Evolutionary conservation across 1,140 invertebrate species (phyloP).

Genomic region (Dufourea novaeangliae): DNA sequence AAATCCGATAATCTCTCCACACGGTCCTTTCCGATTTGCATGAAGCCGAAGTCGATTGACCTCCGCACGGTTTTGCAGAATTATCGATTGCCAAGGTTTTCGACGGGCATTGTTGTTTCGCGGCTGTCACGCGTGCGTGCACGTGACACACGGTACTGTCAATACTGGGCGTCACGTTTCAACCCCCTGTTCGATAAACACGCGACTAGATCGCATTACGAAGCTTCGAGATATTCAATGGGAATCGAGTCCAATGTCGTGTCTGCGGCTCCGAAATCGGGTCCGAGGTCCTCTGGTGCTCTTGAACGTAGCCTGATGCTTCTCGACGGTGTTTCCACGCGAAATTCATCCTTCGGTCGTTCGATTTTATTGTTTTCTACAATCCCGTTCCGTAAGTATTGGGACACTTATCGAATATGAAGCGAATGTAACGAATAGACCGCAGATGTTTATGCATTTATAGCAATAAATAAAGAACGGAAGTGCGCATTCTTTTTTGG

Average conservation of each 20-base stretch:
- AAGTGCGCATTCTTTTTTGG: too few species aligned
- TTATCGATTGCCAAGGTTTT: constrained; percentile 53
- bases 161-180: constrained; percentile 57
- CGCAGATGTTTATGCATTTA: too few species aligned
- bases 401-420: too few species aligned
- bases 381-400: too few species aligned
- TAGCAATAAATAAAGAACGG: too few species aligned
- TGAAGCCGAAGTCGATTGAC: constrained; percentile 26
- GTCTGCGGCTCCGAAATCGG: neutral
- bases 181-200: constrained; percentile 41
- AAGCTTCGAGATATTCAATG: neutral
- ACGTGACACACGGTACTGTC: constrained; percentile 59
- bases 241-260: constrained; percentile 5
- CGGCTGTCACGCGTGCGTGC: constrained; percentile 57
- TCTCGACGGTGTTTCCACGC: neutral
- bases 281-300: too few species aligned
- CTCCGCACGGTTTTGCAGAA: constrained; percentile 9
- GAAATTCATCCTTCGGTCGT: neutral
- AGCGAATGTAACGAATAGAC: too few species aligned
- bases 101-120: constrained; percentile 38
- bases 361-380: neutral
- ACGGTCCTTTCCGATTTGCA: too few species aligned
- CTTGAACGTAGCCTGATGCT: neutral
- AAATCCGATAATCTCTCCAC: too few species aligned
- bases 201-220: constrained; percentile 40